Conservation (phyloP, 2,797 vertebrate genomes). For the Brotogeris chrysoptera region DNA sequence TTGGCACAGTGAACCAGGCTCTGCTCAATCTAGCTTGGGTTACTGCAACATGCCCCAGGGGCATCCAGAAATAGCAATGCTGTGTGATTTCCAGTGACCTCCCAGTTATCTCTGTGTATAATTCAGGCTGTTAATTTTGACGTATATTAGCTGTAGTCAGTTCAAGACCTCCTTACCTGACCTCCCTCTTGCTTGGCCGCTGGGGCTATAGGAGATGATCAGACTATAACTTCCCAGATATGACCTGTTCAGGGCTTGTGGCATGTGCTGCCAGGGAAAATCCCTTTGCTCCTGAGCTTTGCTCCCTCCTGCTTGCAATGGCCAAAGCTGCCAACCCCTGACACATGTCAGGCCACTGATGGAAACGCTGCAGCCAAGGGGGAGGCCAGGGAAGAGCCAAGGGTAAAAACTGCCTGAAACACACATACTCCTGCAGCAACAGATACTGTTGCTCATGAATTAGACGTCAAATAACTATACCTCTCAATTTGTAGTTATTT, state of each 20-base stretch:
- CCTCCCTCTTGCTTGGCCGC: background rate
- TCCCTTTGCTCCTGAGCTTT: background rate
- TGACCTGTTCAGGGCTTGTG: background rate
- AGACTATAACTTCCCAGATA: background rate
- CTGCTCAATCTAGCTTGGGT: background rate
- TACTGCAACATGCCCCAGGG: background rate
- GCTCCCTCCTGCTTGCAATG: background rate
- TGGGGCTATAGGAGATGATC: background rate
- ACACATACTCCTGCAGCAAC: background rate
- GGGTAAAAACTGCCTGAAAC: background rate
- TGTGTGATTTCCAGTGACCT: conserved; percentile 1
- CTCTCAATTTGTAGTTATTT: background rate
- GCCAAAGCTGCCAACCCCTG: background rate
- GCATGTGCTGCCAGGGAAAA: background rate
- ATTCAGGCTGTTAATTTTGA: conserved; percentile 25
- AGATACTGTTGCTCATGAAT: background rate
- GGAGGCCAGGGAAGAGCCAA: background rate
- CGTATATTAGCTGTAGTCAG: background rate
- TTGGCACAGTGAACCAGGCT: background rate
- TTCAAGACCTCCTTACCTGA: background rate
- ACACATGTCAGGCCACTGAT: background rate
- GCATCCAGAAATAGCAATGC: conserved; percentile 16
- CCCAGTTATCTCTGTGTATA: background rate
- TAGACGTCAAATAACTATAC: background rate
- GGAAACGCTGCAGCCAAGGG: background rate